A percentile compares a stretch with the other conserved stretches of the same genome.
Evolutionary conservation across 2,797 vertebrate genomes (phyloP).

Genomic region (Cercopithecus mitis): DNA sequence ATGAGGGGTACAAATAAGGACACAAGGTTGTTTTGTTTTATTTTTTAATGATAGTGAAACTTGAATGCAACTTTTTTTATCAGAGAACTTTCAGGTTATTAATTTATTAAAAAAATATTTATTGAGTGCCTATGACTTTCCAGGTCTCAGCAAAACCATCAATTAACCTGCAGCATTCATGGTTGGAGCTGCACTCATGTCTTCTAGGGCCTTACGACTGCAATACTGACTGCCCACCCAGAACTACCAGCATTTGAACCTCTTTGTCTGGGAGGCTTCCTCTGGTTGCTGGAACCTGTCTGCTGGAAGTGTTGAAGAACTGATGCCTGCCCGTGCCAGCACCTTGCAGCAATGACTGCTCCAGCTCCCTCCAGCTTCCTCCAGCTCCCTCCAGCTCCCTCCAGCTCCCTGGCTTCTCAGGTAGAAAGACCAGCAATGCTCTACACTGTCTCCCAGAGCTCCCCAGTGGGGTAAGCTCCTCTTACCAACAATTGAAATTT

Average conservation of each 20-base stretch:
- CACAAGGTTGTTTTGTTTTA: not conserved
- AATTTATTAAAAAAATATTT: not conserved
- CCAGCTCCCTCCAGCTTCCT: not conserved
- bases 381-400: not conserved
- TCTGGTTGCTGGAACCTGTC: not conserved
- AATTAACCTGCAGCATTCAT: not conserved
- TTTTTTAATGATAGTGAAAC: not conserved
- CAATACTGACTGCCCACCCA: not conserved
- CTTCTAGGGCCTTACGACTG: not conserved
- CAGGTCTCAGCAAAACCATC: not conserved
- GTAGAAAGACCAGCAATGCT: not conserved
- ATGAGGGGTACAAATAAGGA: not conserved
- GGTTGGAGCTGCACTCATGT: not conserved
- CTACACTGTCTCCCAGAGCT: not conserved
- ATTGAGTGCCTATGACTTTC: not conserved
- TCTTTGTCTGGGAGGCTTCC: not conserved
- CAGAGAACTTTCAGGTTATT: not conserved
- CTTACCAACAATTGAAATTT: not conserved
- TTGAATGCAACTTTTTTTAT: not conserved
- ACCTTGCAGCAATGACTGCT: not conserved
- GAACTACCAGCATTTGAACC: not conserved
- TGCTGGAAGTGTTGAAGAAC: not conserved
- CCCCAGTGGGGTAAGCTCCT: not conserved
- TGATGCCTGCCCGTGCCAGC: not conserved
- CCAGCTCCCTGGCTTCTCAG: not conserved